phyloP scores from a whole-genome alignment of 2,797 vertebrate species.

The Sarcoramphus papa region DNA sequence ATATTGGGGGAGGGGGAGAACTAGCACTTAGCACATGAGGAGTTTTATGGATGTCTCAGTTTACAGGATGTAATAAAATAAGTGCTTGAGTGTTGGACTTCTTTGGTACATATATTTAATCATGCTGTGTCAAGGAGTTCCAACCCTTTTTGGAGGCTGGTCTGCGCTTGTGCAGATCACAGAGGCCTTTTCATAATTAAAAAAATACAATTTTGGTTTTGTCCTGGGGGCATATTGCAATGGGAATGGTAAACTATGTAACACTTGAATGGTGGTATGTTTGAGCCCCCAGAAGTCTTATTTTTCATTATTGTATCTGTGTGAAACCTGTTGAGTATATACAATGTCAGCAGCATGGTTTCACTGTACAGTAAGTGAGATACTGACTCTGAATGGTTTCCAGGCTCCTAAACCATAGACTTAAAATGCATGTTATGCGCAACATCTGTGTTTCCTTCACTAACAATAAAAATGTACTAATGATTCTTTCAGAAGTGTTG shows the following conservation, averaged over 20 bases:
- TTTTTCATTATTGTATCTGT: constrained; percentile 61
- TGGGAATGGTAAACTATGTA: not conserved
- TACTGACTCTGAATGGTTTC: constrained; percentile 53
- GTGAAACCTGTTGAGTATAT: constrained; percentile 56
- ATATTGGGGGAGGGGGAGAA: constrained; percentile 48
- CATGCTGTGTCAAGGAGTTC: constrained; percentile 42
- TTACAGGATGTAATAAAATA: constrained; percentile 72
- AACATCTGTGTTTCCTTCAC: constrained; percentile 70
- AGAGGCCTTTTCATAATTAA: constrained; percentile 48
- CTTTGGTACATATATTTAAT: constrained; percentile 71
- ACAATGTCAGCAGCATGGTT: constrained; percentile 30
- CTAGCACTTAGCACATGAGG: constrained; percentile 57
- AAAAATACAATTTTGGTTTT: constrained; percentile 53
- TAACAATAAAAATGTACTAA: constrained; percentile 72
- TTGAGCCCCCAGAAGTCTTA: constrained; percentile 35
- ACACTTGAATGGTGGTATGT: constrained; percentile 16
- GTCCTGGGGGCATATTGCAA: constrained; percentile 1
- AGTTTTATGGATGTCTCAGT: constrained; percentile 68
- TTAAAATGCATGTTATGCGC: constrained; percentile 59
- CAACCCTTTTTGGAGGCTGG: constrained; percentile 7
- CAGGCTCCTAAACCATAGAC: constrained; percentile 30
- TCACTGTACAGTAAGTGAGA: constrained; percentile 49
- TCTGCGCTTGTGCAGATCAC: constrained; percentile 46
- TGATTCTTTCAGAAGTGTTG: constrained; percentile 80
- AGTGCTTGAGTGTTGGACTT: constrained; percentile 59